These are phyloP conservation scores for Hylaeus volcanicus DNA, from an alignment of 1,140 invertebrate genomes.

Conservation along the genomic window DNA sequence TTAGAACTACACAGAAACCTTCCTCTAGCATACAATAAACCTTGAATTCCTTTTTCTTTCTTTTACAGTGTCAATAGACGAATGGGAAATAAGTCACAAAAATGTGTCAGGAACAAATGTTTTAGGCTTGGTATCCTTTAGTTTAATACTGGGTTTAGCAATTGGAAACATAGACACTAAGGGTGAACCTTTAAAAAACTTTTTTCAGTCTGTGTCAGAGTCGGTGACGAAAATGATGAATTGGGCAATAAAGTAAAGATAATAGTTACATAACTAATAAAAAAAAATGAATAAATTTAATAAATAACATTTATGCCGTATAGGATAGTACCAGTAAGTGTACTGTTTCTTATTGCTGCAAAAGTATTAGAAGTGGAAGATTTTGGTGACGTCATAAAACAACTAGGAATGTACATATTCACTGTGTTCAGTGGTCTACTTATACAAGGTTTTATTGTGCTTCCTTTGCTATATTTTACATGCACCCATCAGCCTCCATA, in stretches of 20 bases:
- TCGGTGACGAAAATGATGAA: conserved; percentile 83
- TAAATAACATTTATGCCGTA: conserved; percentile 29
- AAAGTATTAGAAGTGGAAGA: conserved; percentile 88
- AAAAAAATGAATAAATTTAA: background rate
- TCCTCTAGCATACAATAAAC: conserved; percentile 7
- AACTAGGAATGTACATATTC: conserved; percentile 85
- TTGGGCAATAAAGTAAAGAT: conserved; percentile 62
- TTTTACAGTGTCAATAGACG: conserved; percentile 66
- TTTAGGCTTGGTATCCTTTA: conserved; percentile 82
- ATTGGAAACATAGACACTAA: conserved; percentile 78
- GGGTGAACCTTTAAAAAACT: conserved; percentile 80
- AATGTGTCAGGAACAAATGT: conserved; percentile 81
- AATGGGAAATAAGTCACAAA: conserved; percentile 77
- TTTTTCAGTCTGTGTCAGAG: conserved; percentile 80
- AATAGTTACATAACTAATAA: background rate
- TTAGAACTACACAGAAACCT: background rate
- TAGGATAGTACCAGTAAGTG: conserved; percentile 88
- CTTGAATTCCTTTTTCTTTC: background rate
- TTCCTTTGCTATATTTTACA: conserved; percentile 84
- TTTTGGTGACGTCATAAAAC: conserved; percentile 83
- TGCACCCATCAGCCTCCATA: conserved; percentile 84
- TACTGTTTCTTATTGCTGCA: conserved; percentile 87
- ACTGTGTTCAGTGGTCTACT: conserved; percentile 85
- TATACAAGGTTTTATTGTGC: conserved; percentile 84
- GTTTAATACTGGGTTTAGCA: conserved; percentile 81